Evolutionary conservation across 35 echinoderm and acorn worm genomes (phyloP).

Genomic region (Acanthaster planci): DNA sequence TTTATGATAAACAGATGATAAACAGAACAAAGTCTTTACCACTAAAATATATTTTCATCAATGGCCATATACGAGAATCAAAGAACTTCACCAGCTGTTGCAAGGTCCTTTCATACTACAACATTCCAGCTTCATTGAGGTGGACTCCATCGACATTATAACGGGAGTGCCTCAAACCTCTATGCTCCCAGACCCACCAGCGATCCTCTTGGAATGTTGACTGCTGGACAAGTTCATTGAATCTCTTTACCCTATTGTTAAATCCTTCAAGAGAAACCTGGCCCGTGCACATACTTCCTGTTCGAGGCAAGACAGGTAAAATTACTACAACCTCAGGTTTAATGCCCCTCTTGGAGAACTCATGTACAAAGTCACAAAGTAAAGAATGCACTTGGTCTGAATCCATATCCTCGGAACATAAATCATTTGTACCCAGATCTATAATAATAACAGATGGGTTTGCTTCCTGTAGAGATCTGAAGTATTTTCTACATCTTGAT

Average conservation of each 20-base stretch:
- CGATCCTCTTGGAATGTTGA: too few relatives aligned
- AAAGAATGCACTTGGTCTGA: background rate
- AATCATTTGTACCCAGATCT: slow-evolving; percentile 55
- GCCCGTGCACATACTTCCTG: too few relatives aligned
- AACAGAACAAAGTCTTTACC: background rate
- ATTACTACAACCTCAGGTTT: too few relatives aligned
- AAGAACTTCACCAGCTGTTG: background rate
- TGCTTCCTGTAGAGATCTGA: background rate
- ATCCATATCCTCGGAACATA: background rate
- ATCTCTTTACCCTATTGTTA: background rate
- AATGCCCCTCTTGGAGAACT: too few relatives aligned
- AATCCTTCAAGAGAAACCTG: background rate
- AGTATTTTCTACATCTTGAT: background rate
- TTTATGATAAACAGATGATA: background rate
- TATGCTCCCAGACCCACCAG: background rate
- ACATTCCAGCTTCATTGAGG: background rate
- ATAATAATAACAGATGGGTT: slow-evolving; percentile 37
- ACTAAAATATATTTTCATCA: background rate
- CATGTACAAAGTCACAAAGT: too few relatives aligned
- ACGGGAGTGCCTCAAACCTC: background rate
- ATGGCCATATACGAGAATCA: background rate
- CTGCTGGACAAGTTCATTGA: background rate
- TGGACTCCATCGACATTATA: background rate
- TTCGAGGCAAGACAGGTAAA: too few relatives aligned
- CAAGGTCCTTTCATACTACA: background rate